These are phyloP conservation scores for Vulpes vulpes DNA, from an alignment of 2,113 vertebrate genomes.

Conservation along the genomic window DNA sequence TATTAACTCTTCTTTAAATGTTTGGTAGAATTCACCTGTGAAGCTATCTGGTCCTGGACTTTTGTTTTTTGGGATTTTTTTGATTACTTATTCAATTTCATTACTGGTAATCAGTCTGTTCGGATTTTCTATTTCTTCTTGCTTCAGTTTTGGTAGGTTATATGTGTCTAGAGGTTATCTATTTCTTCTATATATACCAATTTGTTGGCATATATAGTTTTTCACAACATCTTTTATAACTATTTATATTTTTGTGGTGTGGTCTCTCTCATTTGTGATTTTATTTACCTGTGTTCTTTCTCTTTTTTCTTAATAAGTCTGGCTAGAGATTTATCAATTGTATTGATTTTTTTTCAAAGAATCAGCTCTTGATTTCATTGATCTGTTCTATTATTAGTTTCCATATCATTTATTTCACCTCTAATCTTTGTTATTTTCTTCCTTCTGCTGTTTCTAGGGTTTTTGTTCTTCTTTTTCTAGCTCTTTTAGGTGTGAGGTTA, in stretches of 20 bases:
- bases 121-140: background rate
- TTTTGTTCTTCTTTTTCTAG: background rate
- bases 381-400: background rate
- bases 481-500: background rate
- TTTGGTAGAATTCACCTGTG: background rate
- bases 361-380: background rate
- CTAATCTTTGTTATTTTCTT: background rate
- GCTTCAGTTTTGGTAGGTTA: background rate
- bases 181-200: background rate
- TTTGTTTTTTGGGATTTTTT: background rate
- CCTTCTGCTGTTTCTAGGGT: background rate
- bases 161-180: background rate
- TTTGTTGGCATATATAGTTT: background rate
- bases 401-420: background rate
- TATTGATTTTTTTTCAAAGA: background rate
- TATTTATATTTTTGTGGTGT: background rate
- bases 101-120: background rate
- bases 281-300: background rate
- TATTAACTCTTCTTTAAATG: background rate
- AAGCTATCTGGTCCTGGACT: background rate
- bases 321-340: background rate
- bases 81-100: background rate
- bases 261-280: background rate
- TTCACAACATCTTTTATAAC: background rate
- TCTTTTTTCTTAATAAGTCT: background rate